Conservation (phyloP, 2,888 invertebrate species). For the Lymantria dispar region DNA sequence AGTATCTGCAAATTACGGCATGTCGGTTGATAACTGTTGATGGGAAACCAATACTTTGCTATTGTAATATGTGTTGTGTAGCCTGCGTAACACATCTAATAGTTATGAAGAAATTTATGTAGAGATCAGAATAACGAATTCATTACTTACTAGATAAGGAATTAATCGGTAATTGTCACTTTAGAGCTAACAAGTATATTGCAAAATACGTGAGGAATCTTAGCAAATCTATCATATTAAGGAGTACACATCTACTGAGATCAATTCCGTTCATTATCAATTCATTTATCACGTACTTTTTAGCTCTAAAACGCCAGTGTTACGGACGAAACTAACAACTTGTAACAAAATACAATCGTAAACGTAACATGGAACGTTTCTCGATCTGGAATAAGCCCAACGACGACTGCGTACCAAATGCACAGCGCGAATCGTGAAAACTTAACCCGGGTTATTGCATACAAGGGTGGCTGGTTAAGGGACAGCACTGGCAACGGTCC, state of each 20-base stretch:
- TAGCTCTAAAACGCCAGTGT: slow-evolving; percentile 63
- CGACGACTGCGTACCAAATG: slow-evolving; percentile 73
- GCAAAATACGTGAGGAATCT: slow-evolving; percentile 11
- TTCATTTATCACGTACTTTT: slow-evolving; percentile 42
- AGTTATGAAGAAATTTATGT: slow-evolving; percentile 74
- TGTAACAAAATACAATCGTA: slow-evolving; percentile 69
- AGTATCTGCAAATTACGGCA: slow-evolving; percentile 79
- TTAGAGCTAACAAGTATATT: slow-evolving; percentile 54
- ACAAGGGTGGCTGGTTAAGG: slow-evolving; percentile 50
- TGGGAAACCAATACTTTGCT: slow-evolving; percentile 78
- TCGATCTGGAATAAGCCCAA: slow-evolving; percentile 77
- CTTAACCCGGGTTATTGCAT: slow-evolving; percentile 73
- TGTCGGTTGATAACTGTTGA: slow-evolving; percentile 75
- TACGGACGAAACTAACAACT: slow-evolving; percentile 72
- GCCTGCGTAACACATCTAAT: slow-evolving; percentile 74
- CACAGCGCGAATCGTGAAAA: slow-evolving; percentile 64
- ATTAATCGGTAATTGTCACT: slow-evolving; percentile 56
- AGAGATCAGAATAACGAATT: slow-evolving; percentile 79
- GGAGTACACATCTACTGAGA: slow-evolving; percentile 22
- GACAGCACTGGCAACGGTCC: slow-evolving; percentile 23
- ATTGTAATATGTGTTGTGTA: slow-evolving; percentile 80
- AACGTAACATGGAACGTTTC: slow-evolving; percentile 75
- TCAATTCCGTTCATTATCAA: slow-evolving; percentile 61
- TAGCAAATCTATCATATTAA: slow-evolving; percentile 21
- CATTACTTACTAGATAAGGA: slow-evolving; percentile 77